Evolutionary conservation across 2,797 vertebrate genomes (phyloP), one percentile per base, ranked within the genome.

Genomic region (Botia almorhae): DNA sequence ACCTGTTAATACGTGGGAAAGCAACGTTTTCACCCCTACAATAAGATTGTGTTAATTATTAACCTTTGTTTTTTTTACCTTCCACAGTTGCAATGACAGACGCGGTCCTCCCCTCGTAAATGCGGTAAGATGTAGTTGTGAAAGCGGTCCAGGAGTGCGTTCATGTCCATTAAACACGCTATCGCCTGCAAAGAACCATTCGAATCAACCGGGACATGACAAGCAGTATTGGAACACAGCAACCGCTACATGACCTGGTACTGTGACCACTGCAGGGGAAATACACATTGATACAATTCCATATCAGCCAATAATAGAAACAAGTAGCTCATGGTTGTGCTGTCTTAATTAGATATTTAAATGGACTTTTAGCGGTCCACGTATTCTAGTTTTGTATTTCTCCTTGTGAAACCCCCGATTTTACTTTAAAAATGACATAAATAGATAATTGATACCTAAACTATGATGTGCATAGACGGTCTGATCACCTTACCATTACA

Each of bases 141-240:
- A 95, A 99, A 99, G 91, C 98, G 97, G 92, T 99, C 98, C 95
- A 99, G 93, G 93, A 99, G 96, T 88, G 98, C 98, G 92, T 99
- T 99, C 97, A 99, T 99, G 96, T 99, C 98, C 97, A 99, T 98
- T 95, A 99, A 96, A 95, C 98, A 99, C 95, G 98, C 98, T 93
- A 99, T 98, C 93, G 98, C 98, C 98, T 99, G 96, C 92, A 97
- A 93, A 96, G 94, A 95, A 95, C 92, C 92, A 91, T 84, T 87
- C 87, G 88, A 89, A 89, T 93, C 92, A 94, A 90, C 90, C 90
- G 91, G 92, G 90, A 93, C 92, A 94, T 92, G 90, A 90, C 92
- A 91, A 85, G 89, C 90, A 90, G 89, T 90, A 88, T 85, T 84
- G 87, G 80, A 87, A 85, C 83, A 91, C 61, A 90, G 81, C 80